phyloP scores from a whole-genome alignment of 2,888 invertebrate genomes.

The Hirtodrosophila alboralis region DNA sequence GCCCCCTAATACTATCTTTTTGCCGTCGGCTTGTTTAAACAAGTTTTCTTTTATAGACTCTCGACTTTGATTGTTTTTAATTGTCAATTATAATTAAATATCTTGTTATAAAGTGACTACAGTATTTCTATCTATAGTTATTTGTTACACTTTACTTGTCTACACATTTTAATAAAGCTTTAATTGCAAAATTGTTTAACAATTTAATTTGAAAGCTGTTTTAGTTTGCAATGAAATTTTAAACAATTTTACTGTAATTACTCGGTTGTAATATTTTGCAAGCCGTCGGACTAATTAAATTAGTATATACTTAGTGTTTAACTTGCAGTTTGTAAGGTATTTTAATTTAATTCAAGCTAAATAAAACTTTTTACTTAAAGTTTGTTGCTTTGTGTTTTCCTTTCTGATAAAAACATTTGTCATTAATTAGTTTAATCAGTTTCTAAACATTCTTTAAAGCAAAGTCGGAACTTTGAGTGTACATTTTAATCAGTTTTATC shows the following conservation, averaged over 20 bases:
- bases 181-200: slow-evolving; percentile 17
- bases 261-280: too few species aligned
- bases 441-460: too few species aligned
- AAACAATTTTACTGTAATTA: slow-evolving; percentile 11
- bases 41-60: slow-evolving; percentile 36
- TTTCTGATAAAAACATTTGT: too few species aligned
- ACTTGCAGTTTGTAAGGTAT: too few species aligned
- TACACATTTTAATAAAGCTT: neutral
- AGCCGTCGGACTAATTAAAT: too few species aligned
- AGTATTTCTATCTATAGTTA: neutral
- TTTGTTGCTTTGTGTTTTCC: too few species aligned
- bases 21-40: slow-evolving; percentile 63
- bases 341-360: too few species aligned
- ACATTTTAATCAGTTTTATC: too few species aligned
- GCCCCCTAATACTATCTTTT: slow-evolving; percentile 8
- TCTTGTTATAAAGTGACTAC: slow-evolving; percentile 8
- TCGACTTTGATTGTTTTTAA: slow-evolving; percentile 38
- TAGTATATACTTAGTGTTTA: too few species aligned
- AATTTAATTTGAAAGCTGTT: slow-evolving; percentile 17
- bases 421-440: too few species aligned
- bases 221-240: neutral
- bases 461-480: too few species aligned
- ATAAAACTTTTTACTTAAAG: too few species aligned
- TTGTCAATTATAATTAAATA: slow-evolving; percentile 57
- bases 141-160: slow-evolving; percentile 1